phyloP scores from a whole-genome alignment of 2,797 vertebrate species.

The Epinephelus awoara region DNA sequence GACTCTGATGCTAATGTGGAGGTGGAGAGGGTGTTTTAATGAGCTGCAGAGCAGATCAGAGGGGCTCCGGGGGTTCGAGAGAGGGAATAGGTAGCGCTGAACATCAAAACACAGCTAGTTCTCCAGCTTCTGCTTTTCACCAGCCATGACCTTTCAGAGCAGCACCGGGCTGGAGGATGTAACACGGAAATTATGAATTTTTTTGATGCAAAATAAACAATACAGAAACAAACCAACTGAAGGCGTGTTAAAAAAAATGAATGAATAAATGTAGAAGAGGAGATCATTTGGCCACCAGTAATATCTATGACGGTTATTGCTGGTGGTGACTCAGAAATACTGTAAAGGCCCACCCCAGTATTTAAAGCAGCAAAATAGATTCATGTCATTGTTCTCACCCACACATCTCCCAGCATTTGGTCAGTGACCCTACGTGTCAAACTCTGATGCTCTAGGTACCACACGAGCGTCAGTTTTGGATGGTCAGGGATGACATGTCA shows the following conservation, averaged over 20 bases:
- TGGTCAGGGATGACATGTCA: no score
- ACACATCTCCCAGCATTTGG: no score
- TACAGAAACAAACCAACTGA: neutral
- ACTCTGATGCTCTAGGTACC: no score
- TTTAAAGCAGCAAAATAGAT: neutral
- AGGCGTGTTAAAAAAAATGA: neutral
- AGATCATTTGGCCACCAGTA: neutral
- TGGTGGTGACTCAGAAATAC: neutral
- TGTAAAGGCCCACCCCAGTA: neutral
- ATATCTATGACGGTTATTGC: neutral
- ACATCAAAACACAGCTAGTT: slow-evolving; percentile 84
- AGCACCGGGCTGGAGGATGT: slow-evolving; percentile 40
- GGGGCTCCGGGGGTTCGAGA: slow-evolving; percentile 72
- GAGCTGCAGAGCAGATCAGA: slow-evolving; percentile 83
- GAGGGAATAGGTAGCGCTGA: slow-evolving; percentile 80
- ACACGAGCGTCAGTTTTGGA: no score
- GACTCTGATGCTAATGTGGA: slow-evolving; percentile 88
- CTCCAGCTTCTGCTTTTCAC: slow-evolving; percentile 65
- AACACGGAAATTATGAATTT: slow-evolving; percentile 54
- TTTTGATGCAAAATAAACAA: slow-evolving; percentile 39
- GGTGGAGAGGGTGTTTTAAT: slow-evolving; percentile 86
- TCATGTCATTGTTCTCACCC: no score
- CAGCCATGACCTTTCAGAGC: slow-evolving; percentile 74
- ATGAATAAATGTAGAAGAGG: neutral
- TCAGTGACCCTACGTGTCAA: no score